Base-by-base conservation (phyloP, 2,888 invertebrate species). In the Corbicula japonica region DNA sequence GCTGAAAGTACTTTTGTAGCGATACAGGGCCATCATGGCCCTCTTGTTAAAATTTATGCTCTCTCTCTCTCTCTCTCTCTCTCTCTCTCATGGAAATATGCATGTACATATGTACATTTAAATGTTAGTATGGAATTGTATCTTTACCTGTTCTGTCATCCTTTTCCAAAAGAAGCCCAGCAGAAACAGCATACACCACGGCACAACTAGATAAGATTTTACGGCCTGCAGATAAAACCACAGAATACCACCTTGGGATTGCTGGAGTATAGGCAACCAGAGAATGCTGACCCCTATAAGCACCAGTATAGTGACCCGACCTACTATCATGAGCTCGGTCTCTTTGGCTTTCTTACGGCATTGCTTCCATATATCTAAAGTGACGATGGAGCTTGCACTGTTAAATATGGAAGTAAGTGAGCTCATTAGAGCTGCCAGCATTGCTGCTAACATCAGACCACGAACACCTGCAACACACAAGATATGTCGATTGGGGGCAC, bases 361-460 rank as follows among this genome's bases (percentile, higher is more conserved):
- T 54, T 90, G 83, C 28, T 86, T 79, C 92, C 94, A 95, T 75
- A 95, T 93, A 87, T 95, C 95, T 87, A 95, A 93, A 1, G 95
- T 95, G 86, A 95, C 95, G 73, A 95, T 92, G 3, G 94, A 94
- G 62, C 94, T 94, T 68, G 94, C 94, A 50, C 94, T 94, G 90
- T 95, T 95, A 89, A 95, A 95, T 54, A 95, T 94, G n/a, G 95
- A 95, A 2, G 95, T 94, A 30, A 95, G 88, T 18, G 94, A 94
- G 68, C 94, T 94, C 94, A 95, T 95, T 15, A 95, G 89, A 2
- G 95, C 95, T 5, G 95, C 94, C 87, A 95, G 87, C 93, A 95
- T 94, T 2, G 95, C 95, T 4, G 95, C 94, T 79, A 95, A 86
- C 93, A 94, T 93, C 23, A 94, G 68, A 4, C 94, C 94, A 10